These are phyloP conservation scores for Reinhardtius hippoglossoides DNA, from an alignment of 2,113 vertebrate species.

Conservation along the genomic window DNA sequence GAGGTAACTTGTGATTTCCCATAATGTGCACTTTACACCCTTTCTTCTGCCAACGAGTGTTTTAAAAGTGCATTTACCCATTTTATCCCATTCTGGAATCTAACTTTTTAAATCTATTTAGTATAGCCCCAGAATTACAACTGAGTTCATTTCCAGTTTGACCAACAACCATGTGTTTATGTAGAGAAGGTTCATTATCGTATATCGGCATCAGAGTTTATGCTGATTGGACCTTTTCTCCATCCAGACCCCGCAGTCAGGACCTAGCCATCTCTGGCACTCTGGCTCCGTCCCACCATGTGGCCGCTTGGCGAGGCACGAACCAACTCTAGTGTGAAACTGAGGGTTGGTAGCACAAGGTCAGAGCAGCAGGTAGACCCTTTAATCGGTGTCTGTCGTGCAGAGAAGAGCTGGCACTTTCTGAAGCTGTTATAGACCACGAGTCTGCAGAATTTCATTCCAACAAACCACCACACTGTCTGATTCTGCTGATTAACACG, in stretches of 20 bases:
- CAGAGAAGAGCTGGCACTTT: slow-evolving; percentile 32
- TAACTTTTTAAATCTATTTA: background rate
- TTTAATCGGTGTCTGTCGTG: slow-evolving; percentile 23
- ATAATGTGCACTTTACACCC: background rate
- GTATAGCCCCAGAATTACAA: too few relatives aligned
- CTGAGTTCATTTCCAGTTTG: background rate
- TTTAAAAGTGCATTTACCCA: background rate
- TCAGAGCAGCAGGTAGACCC: slow-evolving; percentile 35
- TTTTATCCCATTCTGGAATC: background rate
- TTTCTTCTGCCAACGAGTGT: background rate
- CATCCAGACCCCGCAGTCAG: background rate
- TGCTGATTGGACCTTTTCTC: slow-evolving; percentile 7
- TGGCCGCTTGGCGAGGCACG: slow-evolving; percentile 38
- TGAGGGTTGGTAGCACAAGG: slow-evolving; percentile 10
- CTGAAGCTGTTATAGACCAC: slow-evolving; percentile 8
- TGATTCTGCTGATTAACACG: slow-evolving; percentile 36
- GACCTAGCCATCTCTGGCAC: background rate
- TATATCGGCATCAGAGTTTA: background rate
- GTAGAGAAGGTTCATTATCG: background rate
- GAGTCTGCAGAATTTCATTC: slow-evolving; percentile 38
- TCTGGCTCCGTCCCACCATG: background rate
- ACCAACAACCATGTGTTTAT: background rate
- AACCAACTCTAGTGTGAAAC: slow-evolving; percentile 44
- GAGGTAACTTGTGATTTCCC: background rate
- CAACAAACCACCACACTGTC: slow-evolving; percentile 25